phyloP scores from a whole-genome alignment of 2,113 vertebrate species.

The Anthoscopus minutus region DNA sequence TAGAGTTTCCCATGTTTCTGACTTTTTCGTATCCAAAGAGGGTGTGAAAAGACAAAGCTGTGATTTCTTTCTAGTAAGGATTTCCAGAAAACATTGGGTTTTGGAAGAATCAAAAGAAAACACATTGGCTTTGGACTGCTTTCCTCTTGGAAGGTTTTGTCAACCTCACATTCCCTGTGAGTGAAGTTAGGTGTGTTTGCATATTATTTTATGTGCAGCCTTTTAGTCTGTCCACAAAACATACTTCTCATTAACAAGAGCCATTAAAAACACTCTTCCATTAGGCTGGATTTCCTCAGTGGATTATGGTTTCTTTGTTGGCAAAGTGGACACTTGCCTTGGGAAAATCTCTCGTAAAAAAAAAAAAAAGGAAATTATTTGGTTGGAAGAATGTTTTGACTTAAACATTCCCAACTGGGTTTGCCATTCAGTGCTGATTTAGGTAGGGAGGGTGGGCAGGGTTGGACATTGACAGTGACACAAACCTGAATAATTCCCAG shows the following conservation, averaged over 20 bases:
- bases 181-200: background rate
- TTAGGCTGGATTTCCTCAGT: background rate
- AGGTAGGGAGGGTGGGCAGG: background rate
- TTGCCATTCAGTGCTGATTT: background rate
- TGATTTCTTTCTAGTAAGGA: background rate
- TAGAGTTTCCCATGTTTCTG: background rate
- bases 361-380: background rate
- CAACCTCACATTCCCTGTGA: background rate
- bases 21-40: background rate
- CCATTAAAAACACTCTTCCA: background rate
- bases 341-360: background rate
- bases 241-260: background rate
- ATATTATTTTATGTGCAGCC: background rate
- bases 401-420: background rate
- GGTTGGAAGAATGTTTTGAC: background rate
- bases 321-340: background rate
- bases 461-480: background rate
- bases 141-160: background rate
- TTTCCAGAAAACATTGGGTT: background rate
- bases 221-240: background rate
- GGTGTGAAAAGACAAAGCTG: constrained; percentile 6
- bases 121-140: background rate
- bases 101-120: background rate
- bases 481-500: background rate
- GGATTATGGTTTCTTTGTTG: background rate